Evolutionary conservation across 2,113 vertebrate species (phyloP).

Genomic region (Benthochromis sp.): DNA sequence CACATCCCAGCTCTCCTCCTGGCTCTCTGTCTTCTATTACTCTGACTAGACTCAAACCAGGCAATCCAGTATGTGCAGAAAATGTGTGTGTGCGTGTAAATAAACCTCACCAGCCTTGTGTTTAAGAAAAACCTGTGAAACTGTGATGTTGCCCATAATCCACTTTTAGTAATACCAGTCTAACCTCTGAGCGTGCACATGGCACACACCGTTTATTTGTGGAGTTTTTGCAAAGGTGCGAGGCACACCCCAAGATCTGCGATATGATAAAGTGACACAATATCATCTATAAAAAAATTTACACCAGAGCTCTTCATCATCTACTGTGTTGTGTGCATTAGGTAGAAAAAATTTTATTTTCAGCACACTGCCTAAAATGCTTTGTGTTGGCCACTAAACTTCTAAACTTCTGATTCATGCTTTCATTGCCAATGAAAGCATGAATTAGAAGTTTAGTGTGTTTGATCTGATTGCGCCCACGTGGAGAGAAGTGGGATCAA

Average conservation of each 20-base stretch:
- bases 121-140: background rate
- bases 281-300: background rate
- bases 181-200: background rate
- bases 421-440: background rate
- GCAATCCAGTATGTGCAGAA: background rate
- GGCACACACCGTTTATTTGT: background rate
- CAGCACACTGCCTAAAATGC: background rate
- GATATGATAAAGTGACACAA: background rate
- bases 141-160: constrained; percentile 11
- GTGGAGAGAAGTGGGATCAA: background rate
- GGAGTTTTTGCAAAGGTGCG: constrained; percentile 26
- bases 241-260: background rate
- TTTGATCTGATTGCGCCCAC: constrained; percentile 1
- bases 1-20: constrained; percentile 1
- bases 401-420: background rate
- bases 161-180: background rate
- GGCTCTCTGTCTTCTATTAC: background rate
- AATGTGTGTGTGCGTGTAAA: background rate
- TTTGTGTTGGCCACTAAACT: background rate
- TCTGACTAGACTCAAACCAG: background rate
- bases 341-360: accelerated
- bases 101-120: background rate
- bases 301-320: background rate
- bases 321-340: background rate
- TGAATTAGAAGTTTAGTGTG: background rate